Base-by-base conservation (phyloP, 2,888 invertebrate genomes). In the Vannuccia rotundouncinata region DNA sequence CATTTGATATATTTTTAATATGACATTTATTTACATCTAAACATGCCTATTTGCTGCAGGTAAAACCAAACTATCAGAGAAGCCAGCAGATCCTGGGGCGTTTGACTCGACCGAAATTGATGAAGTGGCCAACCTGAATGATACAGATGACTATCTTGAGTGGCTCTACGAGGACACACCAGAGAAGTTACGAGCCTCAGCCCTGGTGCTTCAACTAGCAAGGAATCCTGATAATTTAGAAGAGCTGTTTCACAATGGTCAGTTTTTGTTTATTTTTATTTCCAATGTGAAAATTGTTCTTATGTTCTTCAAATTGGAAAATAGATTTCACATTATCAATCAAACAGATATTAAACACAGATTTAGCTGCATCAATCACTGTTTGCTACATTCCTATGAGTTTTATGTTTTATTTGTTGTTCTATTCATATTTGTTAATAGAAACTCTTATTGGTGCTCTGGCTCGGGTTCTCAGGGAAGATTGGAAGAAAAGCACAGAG, bases 401-500 rank as follows among this genome's bases (percentile, higher is more conserved):
- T n/a, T n/a, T n/a, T n/a, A n/a, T n/a, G n/a, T n/a, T n/a, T 22
- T 13, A 73, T 13, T 73, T 17, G 74, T 17, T 17, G n/a, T 73
- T n/a, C 5, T 73, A 29, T 76, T 28, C 17, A 10, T 25, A 31
- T 77, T 79, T 17, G 17, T 5, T n/a, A 5, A 29, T 73, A 88
- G 90, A 98, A 90, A 94, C 95, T 60, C 91, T 97, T 79, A 90
- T 99, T 78, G 96, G 96, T 89, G 98, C 97, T 60, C 90, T 99
- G 84, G 94, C 96, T 13, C 91, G 99, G 86, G 95, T 98, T 31
- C 90, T 99, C 79, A 91, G 97, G 83, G 99, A 99, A 90, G 98
- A 99, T 89, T 98, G 96, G 94, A 94, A 94, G 88, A 92, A 94
- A 86, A 97, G 94, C 88, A 92, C 96, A 85, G 96, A 98, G 87